A percentile compares a stretch with the other conserved stretches of the same genome.
phyloP scores from a whole-genome alignment of 2,888 invertebrate genomes.

The Drosophila setosimentum region DNA sequence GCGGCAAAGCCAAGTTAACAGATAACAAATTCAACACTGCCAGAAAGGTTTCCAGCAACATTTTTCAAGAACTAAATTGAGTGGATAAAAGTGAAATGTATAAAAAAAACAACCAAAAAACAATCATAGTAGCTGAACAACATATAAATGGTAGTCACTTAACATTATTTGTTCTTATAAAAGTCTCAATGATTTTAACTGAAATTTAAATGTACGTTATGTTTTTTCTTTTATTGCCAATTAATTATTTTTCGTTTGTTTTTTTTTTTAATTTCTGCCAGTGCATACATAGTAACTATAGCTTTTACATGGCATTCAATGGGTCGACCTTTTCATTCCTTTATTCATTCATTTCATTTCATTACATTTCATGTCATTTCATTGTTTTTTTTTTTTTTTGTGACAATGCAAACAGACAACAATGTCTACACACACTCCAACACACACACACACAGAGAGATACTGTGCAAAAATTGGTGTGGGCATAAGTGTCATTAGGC shows the following conservation, averaged over 20 bases:
- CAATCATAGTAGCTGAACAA: not conserved
- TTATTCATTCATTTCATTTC: constrained; percentile 46
- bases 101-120: not conserved
- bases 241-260: not conserved
- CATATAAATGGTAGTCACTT: not conserved
- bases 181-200: not conserved
- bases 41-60: constrained; percentile 5
- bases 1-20: constrained; percentile 70
- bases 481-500: constrained; percentile 67
- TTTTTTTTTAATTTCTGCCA: constrained; percentile 3
- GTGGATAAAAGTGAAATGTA: not conserved
- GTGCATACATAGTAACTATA: constrained; percentile 47
- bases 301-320: constrained; percentile 52
- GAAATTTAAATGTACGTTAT: not conserved
- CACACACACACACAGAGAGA: constrained; percentile 2
- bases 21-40: constrained; percentile 64
- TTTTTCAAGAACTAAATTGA: not conserved
- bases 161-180: not conserved
- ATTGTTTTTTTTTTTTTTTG: constrained; percentile 12
- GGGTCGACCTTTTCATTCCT: constrained; percentile 64
- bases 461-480: constrained; percentile 29
- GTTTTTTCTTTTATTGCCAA: not conserved
- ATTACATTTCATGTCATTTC: constrained; percentile 4
- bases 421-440: constrained; percentile 44
- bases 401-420: constrained; percentile 66